Evolutionary conservation across 2,797 vertebrate genomes (phyloP), one percentile per base, ranked within the genome.

Genomic region (Benthosema pterotum): DNA sequence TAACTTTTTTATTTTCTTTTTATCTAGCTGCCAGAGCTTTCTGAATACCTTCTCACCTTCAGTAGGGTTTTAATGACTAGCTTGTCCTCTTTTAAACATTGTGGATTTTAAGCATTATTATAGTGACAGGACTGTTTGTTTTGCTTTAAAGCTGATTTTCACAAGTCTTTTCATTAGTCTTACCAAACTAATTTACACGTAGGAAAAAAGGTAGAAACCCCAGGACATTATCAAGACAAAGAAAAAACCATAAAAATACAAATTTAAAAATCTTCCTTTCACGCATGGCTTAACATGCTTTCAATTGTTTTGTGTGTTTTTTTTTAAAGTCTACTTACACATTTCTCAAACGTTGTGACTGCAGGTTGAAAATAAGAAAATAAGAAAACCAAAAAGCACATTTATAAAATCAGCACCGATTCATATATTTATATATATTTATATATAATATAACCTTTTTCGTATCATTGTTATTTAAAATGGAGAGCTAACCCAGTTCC

Each of bases 351-450:
- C 94, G 91, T 95, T 95, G 94, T 93, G 94, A 95, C 94, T 95
- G 94, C 94, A 95, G 94, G 93, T 95, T 95, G 94, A 94, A 96
- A 95, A 85, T 94, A 95, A 93, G 92, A 95, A 95, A 95, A 94
- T 94, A 95, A 95, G 93, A 95, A 96, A 94, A 95, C 93, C 94
- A 93, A 96, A 97, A 95, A 95, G 94, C 94, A 96, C 95, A 97
- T 95, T 96, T 99, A 99, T 97, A 98, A 99, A 99, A 99, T 97
- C 96, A 99, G 97, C 96, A 98, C 97, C 96, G 95, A 97, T 99
- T 94, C 90, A 93, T 94, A 98, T 99, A 97, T 38, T 38, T 38
- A 38, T 38, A 38, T 38, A 38, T 38, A 32, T 32, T 9, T 38
- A 38, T 38, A 38, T 38, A 38, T 9, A 9, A 38, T 38, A 38